A percentile compares a stretch with the other conserved stretches of the same genome.
Conservation (phyloP, 1,140 invertebrate species). For the Cecropterus lyciades region DNA sequence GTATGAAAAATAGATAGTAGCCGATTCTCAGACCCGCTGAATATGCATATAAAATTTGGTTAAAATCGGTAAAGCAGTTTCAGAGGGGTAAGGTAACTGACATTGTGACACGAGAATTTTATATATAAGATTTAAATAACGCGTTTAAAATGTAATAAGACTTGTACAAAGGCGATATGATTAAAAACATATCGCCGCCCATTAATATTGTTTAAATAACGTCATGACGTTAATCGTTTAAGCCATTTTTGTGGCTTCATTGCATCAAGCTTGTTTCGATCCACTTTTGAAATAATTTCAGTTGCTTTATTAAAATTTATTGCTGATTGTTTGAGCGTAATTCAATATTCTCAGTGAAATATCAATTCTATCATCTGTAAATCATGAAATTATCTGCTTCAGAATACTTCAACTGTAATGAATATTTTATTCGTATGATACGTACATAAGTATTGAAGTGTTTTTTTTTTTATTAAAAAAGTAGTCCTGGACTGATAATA, state of each 20-base stretch:
- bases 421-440: not conserved
- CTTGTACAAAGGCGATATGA: conserved; percentile 4
- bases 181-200: conserved; percentile 11
- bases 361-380: conserved; percentile 12
- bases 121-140: too few species aligned
- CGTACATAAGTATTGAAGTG: too few species aligned
- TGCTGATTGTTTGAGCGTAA: conserved; percentile 18
- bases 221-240: conserved; percentile 26
- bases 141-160: too few species aligned
- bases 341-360: conserved; percentile 21
- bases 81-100: too few species aligned
- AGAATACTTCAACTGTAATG: not conserved
- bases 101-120: too few species aligned
- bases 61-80: too few species aligned
- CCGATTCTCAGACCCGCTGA: too few species aligned
- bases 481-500: too few species aligned
- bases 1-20: too few species aligned
- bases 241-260: conserved; percentile 27
- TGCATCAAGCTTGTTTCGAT: conserved; percentile 20
- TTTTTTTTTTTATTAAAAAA: too few species aligned
- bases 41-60: too few species aligned
- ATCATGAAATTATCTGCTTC: not conserved
- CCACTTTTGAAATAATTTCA: conserved; percentile 24
- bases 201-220: conserved; percentile 14
- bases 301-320: conserved; percentile 25